Conservation (phyloP, 1,140 invertebrate species). For the Calliopsis andreniformis region DNA sequence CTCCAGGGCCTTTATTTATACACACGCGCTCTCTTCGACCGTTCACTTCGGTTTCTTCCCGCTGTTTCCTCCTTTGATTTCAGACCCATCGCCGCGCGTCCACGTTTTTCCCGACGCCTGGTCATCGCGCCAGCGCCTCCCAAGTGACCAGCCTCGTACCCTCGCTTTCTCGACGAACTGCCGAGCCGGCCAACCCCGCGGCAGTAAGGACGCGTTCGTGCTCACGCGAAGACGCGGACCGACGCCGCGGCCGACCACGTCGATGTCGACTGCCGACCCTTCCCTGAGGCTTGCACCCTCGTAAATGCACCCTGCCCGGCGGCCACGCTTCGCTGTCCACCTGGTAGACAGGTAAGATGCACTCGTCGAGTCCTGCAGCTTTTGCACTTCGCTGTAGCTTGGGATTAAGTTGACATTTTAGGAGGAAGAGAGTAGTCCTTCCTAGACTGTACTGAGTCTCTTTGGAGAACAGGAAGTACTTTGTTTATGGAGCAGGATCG, state of each 20-base stretch:
- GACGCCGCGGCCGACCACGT: slow-evolving; percentile 41
- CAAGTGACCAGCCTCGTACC: slow-evolving; percentile 53
- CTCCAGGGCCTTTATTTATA: too few relatives aligned
- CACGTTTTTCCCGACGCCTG: slow-evolving; percentile 61
- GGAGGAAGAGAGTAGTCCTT: too few relatives aligned
- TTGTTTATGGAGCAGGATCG: too few relatives aligned
- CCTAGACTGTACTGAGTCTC: too few relatives aligned
- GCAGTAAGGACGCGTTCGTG: slow-evolving; percentile 80
- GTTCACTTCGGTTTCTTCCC: too few relatives aligned
- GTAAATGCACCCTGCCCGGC: slow-evolving; percentile 58
- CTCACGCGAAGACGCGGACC: slow-evolving; percentile 74
- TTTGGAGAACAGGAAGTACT: too few relatives aligned
- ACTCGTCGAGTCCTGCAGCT: neutral
- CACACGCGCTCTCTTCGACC: too few relatives aligned
- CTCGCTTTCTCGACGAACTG: slow-evolving; percentile 53
- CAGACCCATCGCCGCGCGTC: neutral
- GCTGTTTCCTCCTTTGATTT: too few relatives aligned
- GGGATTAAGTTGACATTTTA: neutral
- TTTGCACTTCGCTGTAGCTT: neutral
- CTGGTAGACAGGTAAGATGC: slow-evolving; percentile 60
- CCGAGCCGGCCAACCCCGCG: slow-evolving; percentile 68
- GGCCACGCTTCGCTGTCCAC: slow-evolving; percentile 39
- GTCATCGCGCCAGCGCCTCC: slow-evolving; percentile 67
- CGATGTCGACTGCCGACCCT: slow-evolving; percentile 47
- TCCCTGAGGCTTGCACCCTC: slow-evolving; percentile 39